phyloP scores from a whole-genome alignment of 2,113 vertebrate genomes.

The Ginglymostoma cirratum region DNA sequence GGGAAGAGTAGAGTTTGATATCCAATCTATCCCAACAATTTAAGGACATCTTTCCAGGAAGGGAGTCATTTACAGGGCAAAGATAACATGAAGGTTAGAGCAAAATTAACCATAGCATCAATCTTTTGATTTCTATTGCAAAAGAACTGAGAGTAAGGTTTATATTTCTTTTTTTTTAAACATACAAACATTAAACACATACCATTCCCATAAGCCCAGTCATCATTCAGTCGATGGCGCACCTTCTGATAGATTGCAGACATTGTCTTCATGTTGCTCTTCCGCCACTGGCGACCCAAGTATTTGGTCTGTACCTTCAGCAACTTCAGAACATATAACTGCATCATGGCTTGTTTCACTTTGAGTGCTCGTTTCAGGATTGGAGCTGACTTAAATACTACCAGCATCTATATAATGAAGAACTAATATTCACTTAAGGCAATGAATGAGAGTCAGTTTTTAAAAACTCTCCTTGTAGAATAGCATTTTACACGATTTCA shows the following conservation, averaged over 20 bases:
- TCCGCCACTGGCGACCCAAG: constrained; percentile 92
- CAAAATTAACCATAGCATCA: neutral
- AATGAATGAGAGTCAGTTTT: neutral
- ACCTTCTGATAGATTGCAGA: constrained; percentile 98
- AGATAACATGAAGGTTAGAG: neutral
- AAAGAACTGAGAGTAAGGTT: neutral
- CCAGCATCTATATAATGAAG: constrained; percentile 75
- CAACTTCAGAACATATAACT: constrained; percentile 91
- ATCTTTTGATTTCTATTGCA: neutral
- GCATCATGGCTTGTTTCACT: constrained; percentile 98
- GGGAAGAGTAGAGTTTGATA: neutral
- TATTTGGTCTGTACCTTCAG: constrained; percentile 98
- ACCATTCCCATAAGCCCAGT: constrained; percentile 97
- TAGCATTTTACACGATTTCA: neutral
- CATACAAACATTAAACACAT: constrained; percentile 41
- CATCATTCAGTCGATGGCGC: constrained; percentile 88
- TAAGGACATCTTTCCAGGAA: neutral
- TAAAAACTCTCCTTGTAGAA: neutral
- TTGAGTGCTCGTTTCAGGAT: constrained; percentile 96
- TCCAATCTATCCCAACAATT: neutral
- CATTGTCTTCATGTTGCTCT: constrained; percentile 99
- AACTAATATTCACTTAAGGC: neutral
- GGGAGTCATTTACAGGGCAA: neutral
- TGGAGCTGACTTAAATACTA: constrained; percentile 96
- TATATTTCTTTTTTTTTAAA: neutral